Conservation (phyloP, 2,888 invertebrate species). For the Gastrophysa polygoni region DNA sequence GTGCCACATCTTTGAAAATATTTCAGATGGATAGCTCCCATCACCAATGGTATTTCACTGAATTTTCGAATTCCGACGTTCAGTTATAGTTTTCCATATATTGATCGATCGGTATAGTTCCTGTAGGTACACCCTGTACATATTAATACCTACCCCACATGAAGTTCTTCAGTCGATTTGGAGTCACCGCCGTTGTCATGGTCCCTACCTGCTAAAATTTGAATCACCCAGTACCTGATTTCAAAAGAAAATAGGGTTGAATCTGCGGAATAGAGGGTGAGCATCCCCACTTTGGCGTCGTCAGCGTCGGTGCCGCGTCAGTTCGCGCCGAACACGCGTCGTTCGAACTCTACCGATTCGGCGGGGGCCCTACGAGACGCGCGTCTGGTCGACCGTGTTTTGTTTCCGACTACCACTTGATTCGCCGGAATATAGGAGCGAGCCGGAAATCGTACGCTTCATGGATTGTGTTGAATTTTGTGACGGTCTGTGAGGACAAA, state of each 20-base stretch:
- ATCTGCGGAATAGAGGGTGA: conserved; percentile 34
- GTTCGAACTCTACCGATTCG: conserved; percentile 36
- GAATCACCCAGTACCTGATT: conserved; percentile 7
- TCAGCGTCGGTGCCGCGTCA: conserved; percentile 28
- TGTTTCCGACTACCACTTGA: conserved; percentile 15
- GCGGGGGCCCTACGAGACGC: conserved; percentile 17
- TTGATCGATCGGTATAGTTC: too few species aligned
- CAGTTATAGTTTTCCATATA: too few species aligned
- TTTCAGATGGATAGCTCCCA: too few species aligned
- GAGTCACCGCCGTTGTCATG: too few species aligned
- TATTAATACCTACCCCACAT: too few species aligned
- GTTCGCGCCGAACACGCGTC: conserved; percentile 43
- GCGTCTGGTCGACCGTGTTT: conserved; percentile 19
- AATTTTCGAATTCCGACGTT: too few species aligned
- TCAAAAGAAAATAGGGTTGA: conserved; percentile 22
- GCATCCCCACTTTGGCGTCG: conserved; percentile 37
- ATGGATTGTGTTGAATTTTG: neutral
- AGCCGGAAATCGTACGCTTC: neutral
- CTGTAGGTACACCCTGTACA: too few species aligned
- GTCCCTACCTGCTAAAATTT: neutral
- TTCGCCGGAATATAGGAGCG: neutral
- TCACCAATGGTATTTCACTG: too few species aligned
- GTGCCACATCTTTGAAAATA: too few species aligned
- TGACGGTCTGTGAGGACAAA: neutral
- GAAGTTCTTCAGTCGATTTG: too few species aligned